Evolutionary conservation across 2,888 invertebrate genomes (phyloP).

Genomic region (Cetonia aurata): DNA sequence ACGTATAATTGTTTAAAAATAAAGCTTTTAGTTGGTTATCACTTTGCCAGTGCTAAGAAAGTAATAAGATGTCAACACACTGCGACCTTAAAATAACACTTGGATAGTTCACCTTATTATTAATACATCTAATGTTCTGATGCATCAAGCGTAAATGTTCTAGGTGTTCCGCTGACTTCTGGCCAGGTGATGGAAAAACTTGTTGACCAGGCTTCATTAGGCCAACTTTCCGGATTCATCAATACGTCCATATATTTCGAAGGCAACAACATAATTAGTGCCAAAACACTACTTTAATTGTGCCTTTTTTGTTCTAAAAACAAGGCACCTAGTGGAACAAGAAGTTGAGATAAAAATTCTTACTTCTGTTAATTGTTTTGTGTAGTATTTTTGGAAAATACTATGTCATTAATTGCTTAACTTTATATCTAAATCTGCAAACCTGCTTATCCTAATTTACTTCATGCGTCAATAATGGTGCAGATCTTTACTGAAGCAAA

Average conservation of each 20-base stretch:
- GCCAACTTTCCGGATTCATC: not conserved
- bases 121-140: not conserved
- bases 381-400: too few species aligned
- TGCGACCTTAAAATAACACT: not conserved
- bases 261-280: too few species aligned
- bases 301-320: too few species aligned
- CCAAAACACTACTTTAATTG: too few species aligned
- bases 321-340: too few species aligned
- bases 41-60: not conserved
- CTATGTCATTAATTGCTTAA: too few species aligned
- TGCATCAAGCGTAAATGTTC: not conserved
- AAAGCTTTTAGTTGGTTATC: not conserved
- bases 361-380: too few species aligned
- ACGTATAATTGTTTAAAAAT: not conserved
- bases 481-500: too few species aligned
- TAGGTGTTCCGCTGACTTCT: not conserved
- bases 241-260: not conserved
- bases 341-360: too few species aligned
- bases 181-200: not conserved
- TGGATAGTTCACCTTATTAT: not conserved
- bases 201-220: not conserved
- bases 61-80: not conserved
- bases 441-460: too few species aligned
- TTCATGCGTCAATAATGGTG: too few species aligned
- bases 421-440: too few species aligned